phyloP scores from a whole-genome alignment of 2,888 invertebrate species.

The Pyrrhosoma nymphula region DNA sequence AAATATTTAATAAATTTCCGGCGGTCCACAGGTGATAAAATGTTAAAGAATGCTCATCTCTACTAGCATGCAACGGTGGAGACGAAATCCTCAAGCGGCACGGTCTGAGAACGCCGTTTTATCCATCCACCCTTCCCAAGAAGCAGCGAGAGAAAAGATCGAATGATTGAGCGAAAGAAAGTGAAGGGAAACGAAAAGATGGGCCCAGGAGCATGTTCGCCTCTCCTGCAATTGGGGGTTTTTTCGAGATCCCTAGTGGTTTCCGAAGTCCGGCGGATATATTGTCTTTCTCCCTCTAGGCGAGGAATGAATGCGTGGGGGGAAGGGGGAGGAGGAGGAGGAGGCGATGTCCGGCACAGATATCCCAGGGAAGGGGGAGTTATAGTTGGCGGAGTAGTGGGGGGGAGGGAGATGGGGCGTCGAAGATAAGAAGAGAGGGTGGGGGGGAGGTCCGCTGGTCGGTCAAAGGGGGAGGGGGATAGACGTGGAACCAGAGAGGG shows the following conservation, averaged over 20 bases:
- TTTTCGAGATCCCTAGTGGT: conserved; percentile 33
- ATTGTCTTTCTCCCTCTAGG: not conserved
- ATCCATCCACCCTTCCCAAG: too few relatives aligned
- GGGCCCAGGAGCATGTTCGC: conserved; percentile 14
- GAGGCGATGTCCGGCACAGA: conserved; percentile 48
- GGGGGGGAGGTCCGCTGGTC: not conserved
- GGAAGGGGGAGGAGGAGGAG: not conserved
- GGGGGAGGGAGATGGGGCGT: conserved; percentile 61
- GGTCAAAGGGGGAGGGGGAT: not conserved
- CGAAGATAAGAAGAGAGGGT: conserved; percentile 32
- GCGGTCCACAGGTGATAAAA: too few relatives aligned
- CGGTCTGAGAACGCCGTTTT: too few relatives aligned
- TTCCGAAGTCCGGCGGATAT: conserved; percentile 49
- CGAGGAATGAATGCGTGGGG: conserved; percentile 53
- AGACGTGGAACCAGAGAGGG: not conserved
- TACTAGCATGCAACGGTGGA: too few relatives aligned
- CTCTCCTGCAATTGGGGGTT: conserved; percentile 5
- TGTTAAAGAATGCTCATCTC: too few relatives aligned
- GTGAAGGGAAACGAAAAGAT: not conserved
- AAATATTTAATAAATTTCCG: too few relatives aligned
- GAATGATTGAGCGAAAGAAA: not conserved
- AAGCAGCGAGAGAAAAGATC: not conserved
- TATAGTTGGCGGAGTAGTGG: too few relatives aligned
- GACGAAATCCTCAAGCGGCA: too few relatives aligned
- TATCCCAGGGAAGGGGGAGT: conserved; percentile 49